Evolutionary conservation across 2,113 vertebrate genomes (phyloP).

Genomic region (Sclerurus mexicanus): DNA sequence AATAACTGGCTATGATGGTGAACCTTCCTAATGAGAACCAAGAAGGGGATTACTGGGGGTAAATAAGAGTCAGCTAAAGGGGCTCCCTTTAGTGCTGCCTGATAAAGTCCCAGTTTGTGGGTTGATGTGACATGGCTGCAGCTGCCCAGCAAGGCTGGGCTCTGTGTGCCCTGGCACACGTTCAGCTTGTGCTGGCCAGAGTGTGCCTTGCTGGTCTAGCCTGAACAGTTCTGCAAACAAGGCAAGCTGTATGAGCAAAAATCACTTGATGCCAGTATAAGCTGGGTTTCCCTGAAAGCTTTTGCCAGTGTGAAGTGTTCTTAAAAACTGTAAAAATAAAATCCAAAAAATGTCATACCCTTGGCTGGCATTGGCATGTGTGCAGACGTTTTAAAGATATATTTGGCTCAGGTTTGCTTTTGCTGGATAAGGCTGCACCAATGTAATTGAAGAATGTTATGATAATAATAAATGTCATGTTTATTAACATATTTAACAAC

Average conservation of each 20-base stretch:
- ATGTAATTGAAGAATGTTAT: conserved; percentile 57
- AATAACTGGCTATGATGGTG: background rate
- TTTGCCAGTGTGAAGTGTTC: conserved; percentile 49
- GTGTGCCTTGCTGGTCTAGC: background rate
- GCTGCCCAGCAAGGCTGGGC: background rate
- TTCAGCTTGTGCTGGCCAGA: background rate
- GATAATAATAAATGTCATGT: conserved; percentile 41
- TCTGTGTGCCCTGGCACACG: background rate
- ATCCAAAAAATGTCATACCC: background rate
- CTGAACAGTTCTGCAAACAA: conserved; percentile 32
- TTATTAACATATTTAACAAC: conserved; percentile 57
- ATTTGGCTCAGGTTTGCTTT: conserved; percentile 50
- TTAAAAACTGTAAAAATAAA: conserved; percentile 56
- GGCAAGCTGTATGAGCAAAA: conserved; percentile 44
- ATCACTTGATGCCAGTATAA: conserved; percentile 43
- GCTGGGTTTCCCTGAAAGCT: conserved; percentile 23
- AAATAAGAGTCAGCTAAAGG: background rate
- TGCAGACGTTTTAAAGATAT: conserved; percentile 13
- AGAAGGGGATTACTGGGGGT: background rate
- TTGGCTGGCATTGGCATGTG: conserved; percentile 34
- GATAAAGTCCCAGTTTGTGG: background rate
- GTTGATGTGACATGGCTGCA: background rate
- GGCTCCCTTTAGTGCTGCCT: background rate
- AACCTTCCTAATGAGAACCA: background rate
- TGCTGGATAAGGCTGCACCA: conserved; percentile 22